Evolutionary conservation across 2,797 vertebrate species (phyloP).

Genomic region (Enteromius paludinosus): DNA sequence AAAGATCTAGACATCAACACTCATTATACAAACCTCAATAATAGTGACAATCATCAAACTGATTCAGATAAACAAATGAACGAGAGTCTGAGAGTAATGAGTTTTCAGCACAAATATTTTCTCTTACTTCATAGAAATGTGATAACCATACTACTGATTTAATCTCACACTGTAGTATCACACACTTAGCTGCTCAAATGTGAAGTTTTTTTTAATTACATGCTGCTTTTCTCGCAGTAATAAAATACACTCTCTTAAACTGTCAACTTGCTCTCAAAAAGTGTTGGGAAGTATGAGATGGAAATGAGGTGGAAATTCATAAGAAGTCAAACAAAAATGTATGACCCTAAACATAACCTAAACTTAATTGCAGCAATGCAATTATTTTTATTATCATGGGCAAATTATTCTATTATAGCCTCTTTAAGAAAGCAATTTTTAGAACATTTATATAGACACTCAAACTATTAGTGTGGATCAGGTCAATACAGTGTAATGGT

Average conservation of each 20-base stretch:
- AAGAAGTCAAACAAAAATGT: neutral
- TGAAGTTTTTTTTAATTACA: neutral
- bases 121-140: too few relatives aligned
- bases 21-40: too few relatives aligned
- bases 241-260: neutral
- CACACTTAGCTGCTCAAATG: neutral
- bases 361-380: neutral
- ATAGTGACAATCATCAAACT: too few relatives aligned
- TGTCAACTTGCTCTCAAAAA: neutral
- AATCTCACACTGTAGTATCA: too few relatives aligned
- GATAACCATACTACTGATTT: too few relatives aligned
- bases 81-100: too few relatives aligned
- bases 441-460: slow-evolving; percentile 6
- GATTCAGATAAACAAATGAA: too few relatives aligned
- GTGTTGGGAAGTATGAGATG: neutral
- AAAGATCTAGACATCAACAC: too few relatives aligned
- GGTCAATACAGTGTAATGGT: slow-evolving; percentile 57
- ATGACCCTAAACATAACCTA: neutral
- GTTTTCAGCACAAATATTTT: too few relatives aligned
- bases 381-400: neutral
- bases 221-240: neutral
- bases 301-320: neutral
- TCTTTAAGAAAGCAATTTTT: slow-evolving; percentile 35
- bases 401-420: neutral
- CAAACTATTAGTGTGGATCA: neutral